Conservation (phyloP, 2,888 invertebrate species). For the Antheraea yamamai region DNA sequence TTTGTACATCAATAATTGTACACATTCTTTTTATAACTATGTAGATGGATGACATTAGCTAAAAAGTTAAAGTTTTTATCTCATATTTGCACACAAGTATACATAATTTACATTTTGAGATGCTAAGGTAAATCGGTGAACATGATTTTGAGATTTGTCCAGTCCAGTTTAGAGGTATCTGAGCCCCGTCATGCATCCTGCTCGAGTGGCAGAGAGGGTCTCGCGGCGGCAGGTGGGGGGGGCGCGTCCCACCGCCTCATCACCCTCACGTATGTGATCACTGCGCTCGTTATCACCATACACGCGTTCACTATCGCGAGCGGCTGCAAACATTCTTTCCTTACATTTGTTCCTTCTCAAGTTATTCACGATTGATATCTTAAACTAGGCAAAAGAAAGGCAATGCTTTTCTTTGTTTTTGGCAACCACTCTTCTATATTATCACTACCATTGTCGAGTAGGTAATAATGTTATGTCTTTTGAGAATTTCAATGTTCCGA, state of each 20-base stretch:
- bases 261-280: conserved; percentile 45
- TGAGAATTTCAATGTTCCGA: too few relatives aligned
- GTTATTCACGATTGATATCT: neutral
- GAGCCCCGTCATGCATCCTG: conserved; percentile 27
- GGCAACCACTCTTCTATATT: too few relatives aligned
- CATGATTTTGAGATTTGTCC: neutral
- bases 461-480: too few relatives aligned
- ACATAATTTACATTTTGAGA: neutral
- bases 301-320: conserved; percentile 42
- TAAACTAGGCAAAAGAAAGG: too few relatives aligned
- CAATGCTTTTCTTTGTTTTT: too few relatives aligned
- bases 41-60: too few relatives aligned
- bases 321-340: conserved; percentile 37
- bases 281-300: conserved; percentile 47
- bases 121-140: neutral
- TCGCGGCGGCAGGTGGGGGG: conserved; percentile 29
- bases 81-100: too few relatives aligned
- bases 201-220: conserved; percentile 29
- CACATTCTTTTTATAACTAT: too few relatives aligned
- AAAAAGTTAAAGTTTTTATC: too few relatives aligned
- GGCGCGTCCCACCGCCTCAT: conserved; percentile 48
- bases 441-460: too few relatives aligned
- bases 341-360: neutral
- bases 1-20: neutral
- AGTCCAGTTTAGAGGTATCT: neutral